Base-by-base conservation (phyloP, 2,888 invertebrate species). In the Platerodrilus igneus region DNA sequence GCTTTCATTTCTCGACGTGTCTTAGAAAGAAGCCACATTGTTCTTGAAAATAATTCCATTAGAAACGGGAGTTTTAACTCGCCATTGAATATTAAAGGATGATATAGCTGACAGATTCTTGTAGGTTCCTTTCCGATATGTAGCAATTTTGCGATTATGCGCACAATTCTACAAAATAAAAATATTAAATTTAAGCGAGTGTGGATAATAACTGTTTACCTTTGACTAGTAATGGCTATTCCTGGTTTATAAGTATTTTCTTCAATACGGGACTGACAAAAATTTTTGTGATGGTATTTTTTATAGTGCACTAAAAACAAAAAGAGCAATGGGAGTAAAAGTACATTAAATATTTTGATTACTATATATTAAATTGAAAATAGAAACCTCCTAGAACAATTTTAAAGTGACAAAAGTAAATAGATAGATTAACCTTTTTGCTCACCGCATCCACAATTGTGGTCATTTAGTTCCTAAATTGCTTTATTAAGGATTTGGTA, bases 1-100 rank as follows among this genome's bases (percentile, higher is more conserved):
- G 63, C 66, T 49, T 60, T 64, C 68, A 67, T 68, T 48, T 68
- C 67, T 22, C 62, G 50, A 45, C 66, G 56, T 0, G 66, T 67
- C 46, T 60, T 61, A 2, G 66, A 65, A 20, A 68, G 41, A 9
- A 66, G 46, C 63, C 63, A 65, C 64, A 67, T 64, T 1, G 62
- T 59, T 37, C 65, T 50, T 1, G 63, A 62, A 50, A 66, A 68
- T 11, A 68, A 49, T 47, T 68, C 67, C 30, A 58, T 53, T 26
- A 67, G 58, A 45, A 66, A 66, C 7, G 63, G 59, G 4, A 47
- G 53, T 36, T 55, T 57, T 3, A 57, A 51, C 3, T 57, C 51
- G 10, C 58, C 57, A 21, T 56, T 56, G 47, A 66, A 68, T 18
- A 64, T 50, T 23, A 64, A 49, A 0, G 68, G 68, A 36, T 66